Evolutionary conservation across 2,113 vertebrate species (phyloP), one percentile per base, ranked within the genome.

Genomic region (Engraulis encrasicolus): DNA sequence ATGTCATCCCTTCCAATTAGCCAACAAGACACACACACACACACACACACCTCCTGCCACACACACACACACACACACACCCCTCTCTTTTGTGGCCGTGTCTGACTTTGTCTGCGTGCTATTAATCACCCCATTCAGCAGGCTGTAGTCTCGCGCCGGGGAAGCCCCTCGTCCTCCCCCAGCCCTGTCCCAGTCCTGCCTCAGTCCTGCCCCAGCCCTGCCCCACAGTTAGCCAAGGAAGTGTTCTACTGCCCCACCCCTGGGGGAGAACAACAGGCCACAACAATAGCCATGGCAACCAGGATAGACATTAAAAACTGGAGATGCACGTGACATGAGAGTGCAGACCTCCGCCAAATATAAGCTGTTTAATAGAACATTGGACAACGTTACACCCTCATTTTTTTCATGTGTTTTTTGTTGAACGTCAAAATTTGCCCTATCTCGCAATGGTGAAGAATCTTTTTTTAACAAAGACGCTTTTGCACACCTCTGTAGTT

Each of bases 111-210:
- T 90, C 89, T n/a, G 87, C 90, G 88, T n/a, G 78, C 86, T 93
- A 93, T 95, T 92, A 95, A 95, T 95, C 94, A 95, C 90, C 48
- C 87, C 77, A 80, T 93, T 94, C 84, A 86, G 61, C 82, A 88
- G 79, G 40, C 83, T 27, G 85, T 3, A 5, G 40, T 17, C 9
- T 82, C 91, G 90, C 92, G 92, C 92, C 90, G 84, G 86, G 91
- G n/a, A n/a, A n/a, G n/a, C n/a, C n/a, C n/a, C 91, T 90, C 89
- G 82, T 81, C 71, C 89, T 85, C 89, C 83, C 90, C 93, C 91
- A 91, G 84, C 82, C 12, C 85, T 83, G 89, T 78, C 89, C n/a
- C n/a, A n/a, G n/a, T n/a, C n/a, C n/a, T n/a, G n/a, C n/a, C n/a
- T n/a, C n/a, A n/a, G 82, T 81, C 71, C 89, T 85, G 89, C 83